Base-by-base conservation (phyloP, 2,888 invertebrate genomes). In the Andrena camellia region DNA sequence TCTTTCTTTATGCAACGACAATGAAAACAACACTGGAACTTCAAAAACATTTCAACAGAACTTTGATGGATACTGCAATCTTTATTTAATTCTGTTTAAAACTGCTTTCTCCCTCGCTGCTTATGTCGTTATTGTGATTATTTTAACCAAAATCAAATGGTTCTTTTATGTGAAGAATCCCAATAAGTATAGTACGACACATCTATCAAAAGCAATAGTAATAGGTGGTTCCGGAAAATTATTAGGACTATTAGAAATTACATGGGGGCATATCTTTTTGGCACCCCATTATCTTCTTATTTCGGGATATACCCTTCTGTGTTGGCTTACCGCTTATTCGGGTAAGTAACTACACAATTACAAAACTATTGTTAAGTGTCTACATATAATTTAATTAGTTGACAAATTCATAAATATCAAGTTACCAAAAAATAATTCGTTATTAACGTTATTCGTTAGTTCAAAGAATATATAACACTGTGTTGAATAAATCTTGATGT, bases 311-410 rank as follows among this genome's bases (percentile, higher is more conserved):
- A 96, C 96, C 72, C 94, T 96, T 26, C 94, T 96, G 10, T 96
- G 96, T 0, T 95, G 96, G 80, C 93, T 96, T 48, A 95, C 96
- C 79, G 95, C 96, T 0, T 96, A 97, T 90, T 96, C 96, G 88
- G 96, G 97, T 96, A 93, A 90, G 74, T 57, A 63, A 20, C 13
- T n/a, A 31, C 23, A 8, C 60, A 17, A 31, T 31, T 60, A 26
- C 6, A 26, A 57, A 26, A 59, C 17, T 52, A 52, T 20, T 52
- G 52, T 20, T 52, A n/a, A 52, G 50, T n/a, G n/a, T n/a, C 7
- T 7, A 6, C 2, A 20, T 20, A 20, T 8, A 42, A 17, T 17
- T 42, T 42, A 42, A 42, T 17, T 42, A 17, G 17, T 42, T 17
- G 42, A 42, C 42, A 42, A 42, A 13, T 42, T 42, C 42, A 42